Conservation (phyloP, 2,888 invertebrate genomes). For the Drosophila subquinaria region DNA sequence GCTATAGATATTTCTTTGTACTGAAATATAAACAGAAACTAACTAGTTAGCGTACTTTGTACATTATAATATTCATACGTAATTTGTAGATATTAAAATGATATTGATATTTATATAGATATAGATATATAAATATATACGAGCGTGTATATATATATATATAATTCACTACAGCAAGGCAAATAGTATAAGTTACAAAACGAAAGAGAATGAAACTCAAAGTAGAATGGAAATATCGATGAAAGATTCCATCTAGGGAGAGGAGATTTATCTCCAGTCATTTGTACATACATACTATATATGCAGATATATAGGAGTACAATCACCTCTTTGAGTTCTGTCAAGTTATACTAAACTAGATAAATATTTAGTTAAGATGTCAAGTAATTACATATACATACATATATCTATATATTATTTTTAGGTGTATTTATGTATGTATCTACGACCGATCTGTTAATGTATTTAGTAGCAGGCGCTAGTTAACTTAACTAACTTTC, state of each 20-base stretch:
- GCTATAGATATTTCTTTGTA: conserved; percentile 14
- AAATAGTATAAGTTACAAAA: conserved; percentile 36
- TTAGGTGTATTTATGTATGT: conserved; percentile 23
- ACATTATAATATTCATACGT: conserved; percentile 68
- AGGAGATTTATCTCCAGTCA: neutral
- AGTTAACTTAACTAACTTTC: conserved; percentile 26
- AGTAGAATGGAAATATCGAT: neutral
- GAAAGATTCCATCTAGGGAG: neutral
- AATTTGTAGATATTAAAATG: conserved; percentile 49
- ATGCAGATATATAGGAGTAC: neutral
- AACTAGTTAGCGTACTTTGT: conserved; percentile 64
- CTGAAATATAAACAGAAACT: conserved; percentile 53
- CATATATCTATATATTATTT: conserved; percentile 17
- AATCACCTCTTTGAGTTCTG: conserved; percentile 2
- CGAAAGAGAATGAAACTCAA: conserved; percentile 8
- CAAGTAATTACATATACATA: neutral
- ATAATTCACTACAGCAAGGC: conserved; percentile 72
- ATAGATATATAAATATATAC: conserved; percentile 21
- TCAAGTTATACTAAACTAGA: conserved; percentile 32
- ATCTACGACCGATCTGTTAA: conserved; percentile 20
- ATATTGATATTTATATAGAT: conserved; percentile 34
- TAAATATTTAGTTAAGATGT: conserved; percentile 9
- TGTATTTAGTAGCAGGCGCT: conserved; percentile 27
- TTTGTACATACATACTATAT: neutral
- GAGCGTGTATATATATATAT: conserved; percentile 49